Evolutionary conservation across 1,140 invertebrate genomes (phyloP), one percentile per base, ranked within the genome.

Genomic region (Aphaenogaster ashmeadi): DNA sequence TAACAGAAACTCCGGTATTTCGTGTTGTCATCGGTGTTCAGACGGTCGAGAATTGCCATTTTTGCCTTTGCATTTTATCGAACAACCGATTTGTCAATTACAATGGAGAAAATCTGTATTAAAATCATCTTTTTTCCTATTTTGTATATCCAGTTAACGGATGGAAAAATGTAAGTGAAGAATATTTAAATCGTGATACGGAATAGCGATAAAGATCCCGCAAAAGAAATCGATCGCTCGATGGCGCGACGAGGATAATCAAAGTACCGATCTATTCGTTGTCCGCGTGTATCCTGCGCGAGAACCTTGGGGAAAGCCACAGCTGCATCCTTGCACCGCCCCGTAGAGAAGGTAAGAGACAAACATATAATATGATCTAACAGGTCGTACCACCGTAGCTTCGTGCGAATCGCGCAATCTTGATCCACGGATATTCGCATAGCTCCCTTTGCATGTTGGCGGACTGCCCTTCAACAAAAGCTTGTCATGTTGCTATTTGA

Each of bases 361-460:
- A 93, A 92, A 91, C 90, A 27, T 93, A 92, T 93, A 92, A 92
- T 93, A 92, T 92, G 90, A 92, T 92, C 67, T 88, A 90, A 91
- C 88, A 87, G 74, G 87, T 91, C 88, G 89, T 77, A 86, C 88
- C 91, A 36, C 52, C 11, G 86, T 79, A 88, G 81, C 87, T 85
- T 81, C 71, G 87, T 84, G 81, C 87, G 88, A 93, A 92, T 93
- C 92, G 90, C 88, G 91, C 91, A 93, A 93, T 94, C 93, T 93
- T 89, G 90, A 92, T 92, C 90, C 92, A 90, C 86, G 78, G 88
- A 93, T 92, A 89, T 90, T 93, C 87, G 79, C 88, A 54, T 72
- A 86, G 54, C 13, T 54, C 79, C 60, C 50, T 52, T 77, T 66
- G 18, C 50, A 38, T 9, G 33, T 67, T 58, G 64, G 56, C 33